A percentile compares a stretch with the other conserved stretches of the same genome.
These are phyloP conservation scores for Cryptosula pallasiana DNA, from an alignment of 2,888 invertebrate species.

Conservation along the genomic window DNA sequence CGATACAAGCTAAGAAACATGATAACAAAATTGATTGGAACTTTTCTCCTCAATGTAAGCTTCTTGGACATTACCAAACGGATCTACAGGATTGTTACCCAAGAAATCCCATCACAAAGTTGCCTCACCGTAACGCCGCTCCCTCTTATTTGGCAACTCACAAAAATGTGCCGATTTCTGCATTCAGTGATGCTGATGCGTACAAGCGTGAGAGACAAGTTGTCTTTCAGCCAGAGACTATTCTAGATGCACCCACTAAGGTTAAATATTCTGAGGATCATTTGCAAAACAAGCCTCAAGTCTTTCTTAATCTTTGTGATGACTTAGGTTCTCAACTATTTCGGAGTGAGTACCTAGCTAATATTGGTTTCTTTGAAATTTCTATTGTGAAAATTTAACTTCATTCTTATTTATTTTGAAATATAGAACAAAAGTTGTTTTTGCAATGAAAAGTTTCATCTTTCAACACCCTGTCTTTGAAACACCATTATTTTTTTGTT, in stretches of 20 bases:
- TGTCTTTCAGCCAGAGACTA: slow-evolving; percentile 44
- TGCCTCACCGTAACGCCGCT: not conserved
- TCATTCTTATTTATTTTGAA: no score
- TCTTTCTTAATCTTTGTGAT: slow-evolving; percentile 31
- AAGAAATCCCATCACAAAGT: slow-evolving; percentile 27
- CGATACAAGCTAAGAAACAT: not conserved
- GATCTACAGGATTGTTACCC: slow-evolving; percentile 27
- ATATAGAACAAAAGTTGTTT: no score
- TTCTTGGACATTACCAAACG: not conserved
- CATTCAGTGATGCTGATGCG: slow-evolving; percentile 28
- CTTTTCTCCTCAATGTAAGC: slow-evolving; percentile 19
- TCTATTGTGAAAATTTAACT: no score
- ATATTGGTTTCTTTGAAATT: no score
- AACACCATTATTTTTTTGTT: not conserved
- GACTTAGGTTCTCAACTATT: slow-evolving; percentile 28
- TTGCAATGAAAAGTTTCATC: no score
- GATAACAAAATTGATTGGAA: slow-evolving; percentile 5
- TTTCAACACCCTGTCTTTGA: no score
- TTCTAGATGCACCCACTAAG: slow-evolving; percentile 42
- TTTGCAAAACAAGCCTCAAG: slow-evolving; percentile 36
- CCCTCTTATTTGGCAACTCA: slow-evolving; percentile 34
- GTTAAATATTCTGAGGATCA: slow-evolving; percentile 38
- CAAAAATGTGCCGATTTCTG: slow-evolving; percentile 35
- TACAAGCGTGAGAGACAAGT: slow-evolving; percentile 37
- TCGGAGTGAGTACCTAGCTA: slow-evolving; percentile 23